Evolutionary conservation across 2,113 vertebrate species (phyloP), one percentile per base, ranked within the genome.

Genomic region (Pipra filicauda): DNA sequence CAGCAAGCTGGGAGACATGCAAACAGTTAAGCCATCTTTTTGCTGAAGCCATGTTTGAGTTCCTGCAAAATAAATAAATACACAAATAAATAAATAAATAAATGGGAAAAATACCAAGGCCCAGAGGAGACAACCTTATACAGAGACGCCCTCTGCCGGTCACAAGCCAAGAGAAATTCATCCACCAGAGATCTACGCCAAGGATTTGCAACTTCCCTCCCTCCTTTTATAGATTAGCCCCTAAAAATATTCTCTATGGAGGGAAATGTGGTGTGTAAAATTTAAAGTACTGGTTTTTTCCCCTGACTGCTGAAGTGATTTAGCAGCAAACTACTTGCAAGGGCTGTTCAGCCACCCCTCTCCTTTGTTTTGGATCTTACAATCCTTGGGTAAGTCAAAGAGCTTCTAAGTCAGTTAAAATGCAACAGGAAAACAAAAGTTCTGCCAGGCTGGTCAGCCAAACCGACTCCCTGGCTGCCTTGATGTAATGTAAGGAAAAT

Each of bases 121-220:
- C 8, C 28, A 83, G 48, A 85, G 6, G 26, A 77, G 64, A 26
- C 2, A 79, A 57, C 0, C 3, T 65, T 94, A 71, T 83, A 54
- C 96, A 87, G 91, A 94, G 73, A 44, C 94, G 95, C 96, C 97
- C 96, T 93, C 97, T 97, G 93, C 85, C 12, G 97, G 96, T 44
- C 33, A 92, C 28, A 52, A 31, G 22, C 44, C 74, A 58, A 83
- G 85, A n/a, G 61, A 46, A 95, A 59, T 31, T 9, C 7, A 33
- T 10, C 46, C 75, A 33, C 4, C 43, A 15, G 4, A 57, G 59
- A 23, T 58, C 37, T 9, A 4, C 1, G 13, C 15, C 76, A 55
- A 17, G 3, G 51, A 62, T 70, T 37, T 46, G 31, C 44, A 61
- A 44, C 44, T n/a, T 72, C 62, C 52, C 39, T 62, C 28, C 28